These are phyloP conservation scores for Encarsia formosa DNA, from an alignment of 2,888 invertebrate genomes.

Conservation along the genomic window DNA sequence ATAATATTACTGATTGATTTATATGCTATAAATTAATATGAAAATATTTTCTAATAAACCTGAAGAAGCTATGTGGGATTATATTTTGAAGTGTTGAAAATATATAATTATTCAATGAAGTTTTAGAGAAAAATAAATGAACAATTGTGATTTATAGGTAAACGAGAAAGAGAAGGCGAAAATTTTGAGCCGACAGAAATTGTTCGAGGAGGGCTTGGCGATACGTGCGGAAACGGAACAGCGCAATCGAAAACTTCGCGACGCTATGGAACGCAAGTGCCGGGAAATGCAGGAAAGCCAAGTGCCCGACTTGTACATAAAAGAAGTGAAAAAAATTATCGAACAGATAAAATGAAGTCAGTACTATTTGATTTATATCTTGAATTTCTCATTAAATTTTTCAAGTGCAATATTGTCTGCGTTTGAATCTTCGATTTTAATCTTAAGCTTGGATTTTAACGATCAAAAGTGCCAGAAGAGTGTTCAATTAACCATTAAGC, in stretches of 20 bases:
- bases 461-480: too few species aligned
- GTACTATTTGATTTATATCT: too few species aligned
- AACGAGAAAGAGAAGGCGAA: conserved; percentile 66
- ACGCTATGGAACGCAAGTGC: conserved; percentile 57
- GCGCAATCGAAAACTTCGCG: conserved; percentile 54
- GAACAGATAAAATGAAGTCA: conserved; percentile 36
- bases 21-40: too few species aligned
- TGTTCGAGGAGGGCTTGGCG: conserved; percentile 65
- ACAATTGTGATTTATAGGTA: conserved; percentile 44
- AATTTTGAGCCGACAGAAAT: conserved; percentile 59
- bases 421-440: too few species aligned
- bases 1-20: too few species aligned
- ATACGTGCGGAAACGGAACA: conserved; percentile 60
- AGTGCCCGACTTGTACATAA: conserved; percentile 58
- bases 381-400: conserved; percentile 1
- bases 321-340: conserved; percentile 49
- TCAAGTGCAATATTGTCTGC: background rate
- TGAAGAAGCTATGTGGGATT: too few species aligned
- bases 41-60: too few species aligned
- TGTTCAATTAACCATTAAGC: too few species aligned
- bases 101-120: background rate
- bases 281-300: conserved; percentile 58
- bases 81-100: too few species aligned
- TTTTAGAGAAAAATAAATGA: background rate
- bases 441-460: too few species aligned